Conservation (phyloP, 2,888 invertebrate species). For the Caenorhabditis imperialis region DNA sequence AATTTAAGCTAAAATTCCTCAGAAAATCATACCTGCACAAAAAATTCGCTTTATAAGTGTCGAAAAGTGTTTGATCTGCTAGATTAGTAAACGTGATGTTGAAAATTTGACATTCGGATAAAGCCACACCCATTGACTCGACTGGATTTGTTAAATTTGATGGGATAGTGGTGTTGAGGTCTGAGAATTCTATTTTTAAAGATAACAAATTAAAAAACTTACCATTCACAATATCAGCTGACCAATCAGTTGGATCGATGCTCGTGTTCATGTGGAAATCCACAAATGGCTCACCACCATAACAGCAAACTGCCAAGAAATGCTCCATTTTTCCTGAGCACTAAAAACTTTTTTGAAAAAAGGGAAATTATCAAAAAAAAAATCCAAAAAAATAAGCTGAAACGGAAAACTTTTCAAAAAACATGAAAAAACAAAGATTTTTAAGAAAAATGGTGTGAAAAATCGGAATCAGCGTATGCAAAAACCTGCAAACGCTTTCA, state of each 20-base stretch:
- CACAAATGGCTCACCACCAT: conserved; percentile 59
- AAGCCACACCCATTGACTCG: conserved; percentile 1
- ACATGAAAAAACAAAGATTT: background rate
- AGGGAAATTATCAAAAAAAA: background rate
- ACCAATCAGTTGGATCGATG: conserved; percentile 56
- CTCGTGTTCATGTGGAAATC: conserved; percentile 54
- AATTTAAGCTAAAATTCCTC: too few species aligned
- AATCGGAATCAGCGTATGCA: too few species aligned
- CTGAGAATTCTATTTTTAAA: conserved; percentile 31
- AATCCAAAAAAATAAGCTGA: background rate
- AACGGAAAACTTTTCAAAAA: conserved; percentile 2
- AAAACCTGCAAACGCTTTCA: too few species aligned
- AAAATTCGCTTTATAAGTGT: conserved; percentile 52
- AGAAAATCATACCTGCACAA: conserved; percentile 53
- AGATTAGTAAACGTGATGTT: conserved; percentile 61
- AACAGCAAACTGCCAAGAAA: conserved; percentile 59
- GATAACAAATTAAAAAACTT: too few species aligned
- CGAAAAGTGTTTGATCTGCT: conserved; percentile 54
- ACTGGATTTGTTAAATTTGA: background rate
- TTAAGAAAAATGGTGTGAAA: too few species aligned
- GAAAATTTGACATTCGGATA: conserved; percentile 50
- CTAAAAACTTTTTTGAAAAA: background rate
- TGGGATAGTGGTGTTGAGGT: background rate
- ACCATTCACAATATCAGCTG: conserved; percentile 51
- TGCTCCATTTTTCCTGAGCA: conserved; percentile 43